Percentiles rank a stretch among this genome's conserved stretches.
These are phyloP conservation scores for Leptinotarsa peninsularis DNA, from an alignment of 2,888 invertebrate genomes.

Conservation along the genomic window DNA sequence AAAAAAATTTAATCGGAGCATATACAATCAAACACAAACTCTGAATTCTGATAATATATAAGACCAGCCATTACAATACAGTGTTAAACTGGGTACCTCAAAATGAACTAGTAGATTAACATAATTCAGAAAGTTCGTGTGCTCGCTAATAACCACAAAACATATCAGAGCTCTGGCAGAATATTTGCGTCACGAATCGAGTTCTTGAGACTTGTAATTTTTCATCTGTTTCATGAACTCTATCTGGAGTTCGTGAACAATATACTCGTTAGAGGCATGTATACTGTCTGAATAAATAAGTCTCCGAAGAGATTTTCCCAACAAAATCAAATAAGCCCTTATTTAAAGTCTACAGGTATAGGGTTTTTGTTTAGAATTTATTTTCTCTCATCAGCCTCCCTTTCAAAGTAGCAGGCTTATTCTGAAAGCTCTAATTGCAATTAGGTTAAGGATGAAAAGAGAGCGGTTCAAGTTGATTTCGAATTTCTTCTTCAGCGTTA, in stretches of 20 bases:
- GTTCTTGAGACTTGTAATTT: constrained; percentile 3
- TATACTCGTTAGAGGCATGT: constrained; percentile 17
- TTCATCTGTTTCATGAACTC: constrained; percentile 15
- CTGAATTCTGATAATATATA: too few relatives aligned
- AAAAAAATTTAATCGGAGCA: too few relatives aligned
- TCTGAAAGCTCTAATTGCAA: constrained; percentile 50
- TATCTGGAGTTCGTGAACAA: neutral
- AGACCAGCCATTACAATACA: too few relatives aligned
- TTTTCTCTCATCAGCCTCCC: constrained; percentile 47
- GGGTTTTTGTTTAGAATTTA: constrained; percentile 48
- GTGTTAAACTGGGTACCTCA: too few relatives aligned
- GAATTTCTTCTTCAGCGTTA: constrained; percentile 38
- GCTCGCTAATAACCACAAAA: neutral
- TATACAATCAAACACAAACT: too few relatives aligned
- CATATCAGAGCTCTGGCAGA: neutral
- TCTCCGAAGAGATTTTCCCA: constrained; percentile 25
- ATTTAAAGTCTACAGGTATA: constrained; percentile 42
- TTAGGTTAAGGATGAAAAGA: constrained; percentile 47
- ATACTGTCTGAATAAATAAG: constrained; percentile 32
- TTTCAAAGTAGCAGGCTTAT: constrained; percentile 47
- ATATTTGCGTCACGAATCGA: neutral
- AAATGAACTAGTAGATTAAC: too few relatives aligned
- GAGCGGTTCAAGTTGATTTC: constrained; percentile 46
- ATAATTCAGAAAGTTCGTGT: too few relatives aligned
- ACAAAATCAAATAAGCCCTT: constrained; percentile 37